Percentiles rank a stretch among this genome's conserved stretches.
These are phyloP conservation scores for Creontiades dilutus DNA, from an alignment of 2,888 invertebrate species.

Conservation along the genomic window DNA sequence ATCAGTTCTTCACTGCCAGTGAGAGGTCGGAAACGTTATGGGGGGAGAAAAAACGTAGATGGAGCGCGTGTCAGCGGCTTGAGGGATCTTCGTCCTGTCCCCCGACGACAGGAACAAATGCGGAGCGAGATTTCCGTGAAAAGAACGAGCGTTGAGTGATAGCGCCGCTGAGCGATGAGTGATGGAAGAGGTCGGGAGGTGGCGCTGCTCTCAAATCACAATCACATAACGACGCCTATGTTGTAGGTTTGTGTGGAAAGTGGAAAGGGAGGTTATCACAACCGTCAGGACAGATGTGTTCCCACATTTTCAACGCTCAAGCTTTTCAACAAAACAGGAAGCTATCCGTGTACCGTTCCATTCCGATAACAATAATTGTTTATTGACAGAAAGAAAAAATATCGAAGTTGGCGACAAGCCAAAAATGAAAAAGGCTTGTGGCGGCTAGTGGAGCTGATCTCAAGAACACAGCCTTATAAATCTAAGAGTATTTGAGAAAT, in stretches of 20 bases:
- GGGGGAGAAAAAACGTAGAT: background rate
- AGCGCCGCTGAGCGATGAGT: constrained; percentile 40
- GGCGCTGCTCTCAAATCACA: constrained; percentile 24
- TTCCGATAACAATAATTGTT: too few relatives aligned
- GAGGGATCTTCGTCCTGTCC: constrained; percentile 47
- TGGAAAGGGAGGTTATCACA: background rate
- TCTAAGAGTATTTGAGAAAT: too few relatives aligned
- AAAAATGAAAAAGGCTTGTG: too few relatives aligned
- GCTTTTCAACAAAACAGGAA: background rate
- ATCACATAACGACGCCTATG: background rate
- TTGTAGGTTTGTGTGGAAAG: background rate
- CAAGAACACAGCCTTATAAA: too few relatives aligned
- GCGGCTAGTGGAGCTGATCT: too few relatives aligned
- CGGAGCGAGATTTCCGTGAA: constrained; percentile 41
- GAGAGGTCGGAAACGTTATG: background rate
- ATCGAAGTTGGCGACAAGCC: too few relatives aligned
- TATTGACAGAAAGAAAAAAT: too few relatives aligned
- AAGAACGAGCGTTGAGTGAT: constrained; percentile 48
- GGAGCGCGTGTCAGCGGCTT: constrained; percentile 11
- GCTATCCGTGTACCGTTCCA: too few relatives aligned
- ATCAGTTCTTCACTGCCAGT: background rate
- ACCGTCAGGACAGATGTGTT: background rate
- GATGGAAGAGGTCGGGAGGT: constrained; percentile 45
- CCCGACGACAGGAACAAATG: constrained; percentile 48
- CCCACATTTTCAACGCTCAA: background rate